A percentile compares a stretch with the other conserved stretches of the same genome.
Conservation (phyloP, 2,113 vertebrate species). For the Rhea americana region DNA sequence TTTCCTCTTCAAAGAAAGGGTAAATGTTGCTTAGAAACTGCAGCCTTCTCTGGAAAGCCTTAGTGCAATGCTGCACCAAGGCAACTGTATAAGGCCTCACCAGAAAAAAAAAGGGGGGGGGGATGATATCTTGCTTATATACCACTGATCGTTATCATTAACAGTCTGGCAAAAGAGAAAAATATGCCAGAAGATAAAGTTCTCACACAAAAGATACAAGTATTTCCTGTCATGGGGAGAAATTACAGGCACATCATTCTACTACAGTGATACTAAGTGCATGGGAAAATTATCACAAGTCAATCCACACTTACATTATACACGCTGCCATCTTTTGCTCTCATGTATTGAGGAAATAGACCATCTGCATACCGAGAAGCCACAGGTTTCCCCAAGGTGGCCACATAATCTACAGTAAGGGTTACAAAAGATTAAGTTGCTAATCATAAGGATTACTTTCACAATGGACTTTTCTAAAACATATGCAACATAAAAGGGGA, state of each 20-base stretch:
- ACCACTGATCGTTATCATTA: background rate
- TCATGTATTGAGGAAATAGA: slow-evolving; percentile 74
- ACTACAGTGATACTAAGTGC: background rate
- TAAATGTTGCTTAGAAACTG: slow-evolving; percentile 61
- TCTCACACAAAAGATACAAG: background rate
- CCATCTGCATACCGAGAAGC: slow-evolving; percentile 81
- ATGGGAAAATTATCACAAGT: background rate
- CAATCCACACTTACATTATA: slow-evolving; percentile 79
- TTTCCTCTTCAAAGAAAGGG: background rate
- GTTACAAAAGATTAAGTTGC: slow-evolving; percentile 21
- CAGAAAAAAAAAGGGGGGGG: background rate
- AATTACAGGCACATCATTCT: background rate
- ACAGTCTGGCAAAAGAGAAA: background rate
- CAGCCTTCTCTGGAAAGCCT: background rate
- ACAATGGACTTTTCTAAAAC: background rate
- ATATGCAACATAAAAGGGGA: background rate
- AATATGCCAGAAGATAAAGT: background rate
- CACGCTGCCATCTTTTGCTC: slow-evolving; percentile 63
- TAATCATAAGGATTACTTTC: slow-evolving; percentile 1
- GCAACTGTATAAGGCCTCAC: background rate
- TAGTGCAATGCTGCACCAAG: slow-evolving; percentile 41
- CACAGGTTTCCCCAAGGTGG: slow-evolving; percentile 77
- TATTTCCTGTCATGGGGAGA: background rate
- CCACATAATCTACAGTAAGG: slow-evolving; percentile 77
- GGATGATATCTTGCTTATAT: background rate